phyloP scores from a whole-genome alignment of 2,113 vertebrate genomes.

The Castor canadensis region DNA sequence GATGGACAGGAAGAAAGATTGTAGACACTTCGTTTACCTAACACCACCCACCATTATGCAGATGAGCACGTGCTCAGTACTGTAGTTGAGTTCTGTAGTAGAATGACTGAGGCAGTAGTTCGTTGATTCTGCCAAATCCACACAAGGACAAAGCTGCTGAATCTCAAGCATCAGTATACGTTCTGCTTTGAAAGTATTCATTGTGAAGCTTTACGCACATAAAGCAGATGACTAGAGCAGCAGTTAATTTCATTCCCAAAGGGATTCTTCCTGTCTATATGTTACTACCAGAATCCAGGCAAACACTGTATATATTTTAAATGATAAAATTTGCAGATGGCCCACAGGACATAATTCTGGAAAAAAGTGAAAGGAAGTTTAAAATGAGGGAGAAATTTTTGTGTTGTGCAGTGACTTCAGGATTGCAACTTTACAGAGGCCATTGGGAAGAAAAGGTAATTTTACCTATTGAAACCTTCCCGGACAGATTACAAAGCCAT shows the following conservation, averaged over 20 bases:
- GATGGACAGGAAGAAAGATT: background rate
- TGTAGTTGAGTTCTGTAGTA: background rate
- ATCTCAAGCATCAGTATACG: background rate
- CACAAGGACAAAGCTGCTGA: background rate
- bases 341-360: conserved; percentile 33
- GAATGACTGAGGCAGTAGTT: background rate
- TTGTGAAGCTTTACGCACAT: background rate
- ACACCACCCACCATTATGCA: background rate
- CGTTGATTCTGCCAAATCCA: background rate
- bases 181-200: background rate
- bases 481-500: background rate
- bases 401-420: background rate
- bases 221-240: too few relatives aligned
- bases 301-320: background rate
- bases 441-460: background rate
- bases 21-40: background rate
- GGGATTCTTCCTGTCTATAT: too few relatives aligned
- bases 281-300: too few relatives aligned
- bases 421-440: background rate
- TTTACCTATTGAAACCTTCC: background rate
- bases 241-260: too few relatives aligned
- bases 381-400: background rate
- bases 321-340: background rate
- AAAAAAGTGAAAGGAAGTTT: conserved; percentile 30
- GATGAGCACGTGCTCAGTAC: background rate